Base-by-base conservation (phyloP, 2,797 vertebrate species). In the Ispidina lecontei region DNA sequence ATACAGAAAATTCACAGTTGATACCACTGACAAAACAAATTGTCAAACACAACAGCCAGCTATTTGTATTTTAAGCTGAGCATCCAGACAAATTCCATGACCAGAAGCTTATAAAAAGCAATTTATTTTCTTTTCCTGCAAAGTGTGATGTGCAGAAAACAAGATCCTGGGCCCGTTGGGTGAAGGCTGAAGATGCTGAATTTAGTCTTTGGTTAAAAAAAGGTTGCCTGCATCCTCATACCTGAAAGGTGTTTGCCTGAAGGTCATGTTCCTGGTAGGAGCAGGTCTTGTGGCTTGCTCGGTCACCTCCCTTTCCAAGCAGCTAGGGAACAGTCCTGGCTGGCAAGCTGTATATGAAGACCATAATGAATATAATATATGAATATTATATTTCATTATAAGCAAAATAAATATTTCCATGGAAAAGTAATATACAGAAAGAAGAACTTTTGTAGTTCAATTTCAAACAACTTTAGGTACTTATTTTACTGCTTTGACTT, bases 161-260 rank as follows among this genome's bases (percentile, higher is more conserved):
- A 55, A 59, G 22, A 70, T 8, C 15, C 47, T 4, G 26, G 35
- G 5, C 25, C 14, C 17, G 12, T 14, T 26, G 55, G 7, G 10
- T 68, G 33, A 85, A 59, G 26, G 26, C 35, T 73, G 35, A 77
- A 23, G 13, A 70, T 59, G 28, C 16, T 69, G 43, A 83, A 73
- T 63, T 73, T 33, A 67, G 17, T 29, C 18, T 64, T 56, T n/a
- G 28, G 18, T 75, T 81, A 54, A 58, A 84, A 87, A 3, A 19
- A 14, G 1, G 9, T 78, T 72, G 81, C 22, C 33, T 55, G 0
- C 0, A 1, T 63, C 41, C 8, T 64, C 6, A 14, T 51, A 13
- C 10, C n/a, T 51, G 9, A 18, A 62, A 16, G 9, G 20, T 67
- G 12, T 7, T 20, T 62, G 25, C 12, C 25, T 1, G 0, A 71